These are phyloP conservation scores for Periophthalmus modestus DNA, from an alignment of 2,113 vertebrate species.

Conservation along the genomic window DNA sequence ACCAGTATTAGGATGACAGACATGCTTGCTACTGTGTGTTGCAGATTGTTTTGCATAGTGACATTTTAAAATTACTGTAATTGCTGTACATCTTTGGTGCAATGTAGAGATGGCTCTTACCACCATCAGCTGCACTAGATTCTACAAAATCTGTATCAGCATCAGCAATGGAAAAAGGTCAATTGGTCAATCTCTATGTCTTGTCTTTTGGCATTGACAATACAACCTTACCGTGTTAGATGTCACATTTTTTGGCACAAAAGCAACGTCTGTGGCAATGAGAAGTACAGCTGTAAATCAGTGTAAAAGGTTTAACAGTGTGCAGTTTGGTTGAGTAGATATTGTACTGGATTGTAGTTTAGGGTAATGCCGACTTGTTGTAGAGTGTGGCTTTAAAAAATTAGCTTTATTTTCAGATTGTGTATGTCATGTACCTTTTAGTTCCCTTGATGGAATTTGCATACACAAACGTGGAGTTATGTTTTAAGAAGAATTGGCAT, in stretches of 20 bases:
- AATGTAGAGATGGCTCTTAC: conserved; percentile 1
- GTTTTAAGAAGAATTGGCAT: conserved; percentile 72
- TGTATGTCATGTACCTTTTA: conserved; percentile 72
- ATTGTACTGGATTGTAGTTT: conserved; percentile 44
- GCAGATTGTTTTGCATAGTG: conserved; percentile 33
- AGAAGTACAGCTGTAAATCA: conserved; percentile 8
- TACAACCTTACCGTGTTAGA: background rate
- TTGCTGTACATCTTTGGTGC: conserved; percentile 54
- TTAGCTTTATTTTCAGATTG: conserved; percentile 60
- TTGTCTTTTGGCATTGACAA: background rate
- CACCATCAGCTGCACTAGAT: background rate
- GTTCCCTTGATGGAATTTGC: conserved; percentile 72
- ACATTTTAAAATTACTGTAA: conserved; percentile 23
- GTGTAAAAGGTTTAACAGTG: background rate
- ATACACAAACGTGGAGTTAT: conserved; percentile 80
- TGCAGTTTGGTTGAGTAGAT: conserved; percentile 13
- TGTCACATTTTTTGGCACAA: conserved; percentile 11
- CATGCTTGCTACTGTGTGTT: conserved; percentile 40
- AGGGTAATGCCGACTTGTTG: conserved; percentile 34
- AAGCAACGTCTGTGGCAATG: conserved; percentile 16
- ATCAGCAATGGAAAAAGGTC: background rate
- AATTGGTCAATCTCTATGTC: background rate
- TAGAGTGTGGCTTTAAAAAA: conserved; percentile 61
- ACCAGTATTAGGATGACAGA: conserved; percentile 46
- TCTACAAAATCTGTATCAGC: background rate